These are phyloP conservation scores for Papilio polyxenes DNA, from an alignment of 1,140 invertebrate species.

Conservation along the genomic window DNA sequence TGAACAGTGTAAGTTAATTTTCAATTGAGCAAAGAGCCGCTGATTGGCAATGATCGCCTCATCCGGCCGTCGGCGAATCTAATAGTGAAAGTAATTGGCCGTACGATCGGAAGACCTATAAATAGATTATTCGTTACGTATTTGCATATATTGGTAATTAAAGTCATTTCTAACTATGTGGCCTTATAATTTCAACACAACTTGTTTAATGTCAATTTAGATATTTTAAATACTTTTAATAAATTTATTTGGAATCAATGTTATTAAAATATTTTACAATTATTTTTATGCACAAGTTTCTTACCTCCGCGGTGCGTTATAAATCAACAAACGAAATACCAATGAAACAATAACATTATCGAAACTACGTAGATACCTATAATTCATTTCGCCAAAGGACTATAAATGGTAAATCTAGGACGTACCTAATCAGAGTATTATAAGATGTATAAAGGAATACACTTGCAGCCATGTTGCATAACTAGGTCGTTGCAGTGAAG, in stretches of 20 bases:
- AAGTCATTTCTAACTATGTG: background rate
- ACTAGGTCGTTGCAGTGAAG: slow-evolving; percentile 55
- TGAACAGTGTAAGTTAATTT: slow-evolving; percentile 34
- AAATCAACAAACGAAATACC: background rate
- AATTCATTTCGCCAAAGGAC: background rate
- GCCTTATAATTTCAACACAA: background rate
- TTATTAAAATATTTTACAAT: background rate
- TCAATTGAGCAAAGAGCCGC: slow-evolving; percentile 38
- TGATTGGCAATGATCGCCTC: slow-evolving; percentile 38
- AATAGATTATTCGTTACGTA: slow-evolving; percentile 5
- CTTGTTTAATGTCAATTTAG: background rate
- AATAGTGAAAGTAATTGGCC: slow-evolving; percentile 38
- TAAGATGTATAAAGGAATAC: slow-evolving; percentile 1
- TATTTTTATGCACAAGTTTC: no score
- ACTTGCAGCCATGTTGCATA: slow-evolving; percentile 39
- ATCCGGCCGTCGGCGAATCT: slow-evolving; percentile 37
- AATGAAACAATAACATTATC: background rate
- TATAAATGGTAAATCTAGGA: background rate
- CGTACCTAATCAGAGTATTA: background rate
- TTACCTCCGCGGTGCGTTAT: no score
- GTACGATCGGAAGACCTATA: slow-evolving; percentile 27
- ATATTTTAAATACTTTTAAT: background rate
- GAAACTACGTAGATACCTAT: background rate
- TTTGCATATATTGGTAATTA: slow-evolving; percentile 7
- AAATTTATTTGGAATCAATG: background rate